Evolutionary conservation across 2,113 vertebrate species (phyloP), one percentile per base, ranked within the genome.

Genomic region (Coreoperca whiteheadi): DNA sequence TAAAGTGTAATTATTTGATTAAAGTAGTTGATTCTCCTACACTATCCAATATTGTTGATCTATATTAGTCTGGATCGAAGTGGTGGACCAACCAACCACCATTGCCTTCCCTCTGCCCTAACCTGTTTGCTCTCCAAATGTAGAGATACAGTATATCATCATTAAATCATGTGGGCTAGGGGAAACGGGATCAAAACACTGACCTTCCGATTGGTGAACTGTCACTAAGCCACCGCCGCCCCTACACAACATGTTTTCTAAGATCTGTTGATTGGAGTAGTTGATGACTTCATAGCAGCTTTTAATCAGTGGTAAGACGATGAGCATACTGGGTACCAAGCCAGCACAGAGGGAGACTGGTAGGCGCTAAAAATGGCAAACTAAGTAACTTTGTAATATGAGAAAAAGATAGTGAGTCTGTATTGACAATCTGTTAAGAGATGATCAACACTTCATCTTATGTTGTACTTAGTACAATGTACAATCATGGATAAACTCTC

Each of bases 361-460:
- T 43, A 50, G 51, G 83, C 6, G 10, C 66, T 81, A 85, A 66
- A 85, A 71, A 81, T 72, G 41, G 41, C 65, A 51, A 70, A 65
- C 65, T 85, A 71, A 80, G 72, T 66, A 80, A 77, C 66, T 85
- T 85, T 85, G 65, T 53, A 57, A 66, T 60, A 51, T 50, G n/a
- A 71, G 60, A 51, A 37, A 74, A 61, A 60, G 25, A 84, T 57
- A 64, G 59, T 56, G 28, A 75, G 25, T 32, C 41, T 39, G 67
- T 66, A 39, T 50, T 37, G 64, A 63, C 74, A 74, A 69, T 71
- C 76, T 69, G 6, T 63, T 46, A 48, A 25, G n/a, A 72, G 43
- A 53, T 48, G 20, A 69, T 79, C 48, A 74, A 48, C 56, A 60
- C 39, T 57, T 43, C 50, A 56, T 70, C 71, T 54, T 74, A 69